Base-by-base conservation (phyloP, 2,888 invertebrate genomes). In the Nebria brevicollis region DNA sequence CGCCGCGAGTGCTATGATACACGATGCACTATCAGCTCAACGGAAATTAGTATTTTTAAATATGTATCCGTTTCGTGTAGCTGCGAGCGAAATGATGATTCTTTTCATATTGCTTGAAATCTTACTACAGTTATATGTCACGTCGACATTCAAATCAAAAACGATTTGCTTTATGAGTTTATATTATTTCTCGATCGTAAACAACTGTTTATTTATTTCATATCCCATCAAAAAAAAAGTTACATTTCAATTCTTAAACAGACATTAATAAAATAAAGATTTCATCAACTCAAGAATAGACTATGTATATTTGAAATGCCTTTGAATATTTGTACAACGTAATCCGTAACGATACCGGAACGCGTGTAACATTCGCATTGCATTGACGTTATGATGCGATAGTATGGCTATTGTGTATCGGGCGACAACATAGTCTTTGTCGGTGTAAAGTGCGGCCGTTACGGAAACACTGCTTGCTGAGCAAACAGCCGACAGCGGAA, bases 401-500 rank as follows among this genome's bases (percentile, higher is more conserved):
- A 54, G 8, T 8, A 13, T 54, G 54, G 2, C 54, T 54, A 54
- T 54, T 54, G 54, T 54, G 54, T 54, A 54, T 54, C 54, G 13
- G 4, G 0, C 13, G 54, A 10, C 70, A 34, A 70, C 70, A 70
- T 13, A 70, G 70, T 34, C 70, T 70, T 70, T 70, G 70, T 70
- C 70, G 15, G 26, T 70, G 8, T 54, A 7, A 54, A 2, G 54
- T 26, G 34, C 26, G 70, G 34, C 70, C 42, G 65, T 64, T 42
- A 77, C 78, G 73, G 72, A 78, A 78, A 73, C 66, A 42, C 70
- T 65, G 72, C 64, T 80, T 75, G 75, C 75, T 80, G 75, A 80
- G 80, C 75, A 80, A 80, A 80, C 75, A 80, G 75, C 65, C 75
- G n/a, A 34, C 20, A n/a, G 78, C 15, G 77, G 42, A 70, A 70